A percentile compares a stretch with the other conserved stretches of the same genome.
Conservation (phyloP, 92 coral and sea anemone genomes). For the Umimayanthus chanpuru region DNA sequence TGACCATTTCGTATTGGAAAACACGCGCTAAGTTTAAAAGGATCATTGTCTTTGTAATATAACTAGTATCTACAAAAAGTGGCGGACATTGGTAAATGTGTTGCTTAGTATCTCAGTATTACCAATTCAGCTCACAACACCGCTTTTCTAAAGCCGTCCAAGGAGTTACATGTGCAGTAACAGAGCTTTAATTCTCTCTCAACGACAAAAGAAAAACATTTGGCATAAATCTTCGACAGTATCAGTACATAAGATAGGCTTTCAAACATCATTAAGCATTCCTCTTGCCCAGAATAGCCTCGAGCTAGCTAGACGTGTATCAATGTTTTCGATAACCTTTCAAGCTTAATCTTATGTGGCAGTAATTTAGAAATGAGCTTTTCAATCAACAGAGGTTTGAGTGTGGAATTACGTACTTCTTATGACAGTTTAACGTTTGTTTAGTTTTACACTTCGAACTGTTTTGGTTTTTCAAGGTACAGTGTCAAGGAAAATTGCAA, state of each 20-base stretch:
- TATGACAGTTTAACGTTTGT: neutral
- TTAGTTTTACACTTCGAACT: neutral
- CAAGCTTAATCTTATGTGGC: constrained; percentile 18
- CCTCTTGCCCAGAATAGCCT: constrained; percentile 14
- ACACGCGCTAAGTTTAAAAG: neutral
- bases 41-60: too few species aligned
- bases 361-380: constrained; percentile 39
- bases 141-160: too few species aligned
- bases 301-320: constrained; percentile 40
- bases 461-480: neutral
- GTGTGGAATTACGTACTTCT: constrained; percentile 1
- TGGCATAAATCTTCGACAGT: neutral
- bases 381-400: constrained; percentile 29
- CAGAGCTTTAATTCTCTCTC: neutral
- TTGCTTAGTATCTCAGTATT: neutral
- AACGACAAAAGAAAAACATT: constrained; percentile 7
- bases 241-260: neutral
- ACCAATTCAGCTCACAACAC: too few species aligned
- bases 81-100: neutral
- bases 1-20: neutral
- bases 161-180: neutral
- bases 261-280: neutral
- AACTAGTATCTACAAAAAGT: neutral
- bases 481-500: neutral
- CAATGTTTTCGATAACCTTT: constrained; percentile 30